Evolutionary conservation across 2,797 vertebrate species (phyloP).

Genomic region (Acanthurus tractus): DNA sequence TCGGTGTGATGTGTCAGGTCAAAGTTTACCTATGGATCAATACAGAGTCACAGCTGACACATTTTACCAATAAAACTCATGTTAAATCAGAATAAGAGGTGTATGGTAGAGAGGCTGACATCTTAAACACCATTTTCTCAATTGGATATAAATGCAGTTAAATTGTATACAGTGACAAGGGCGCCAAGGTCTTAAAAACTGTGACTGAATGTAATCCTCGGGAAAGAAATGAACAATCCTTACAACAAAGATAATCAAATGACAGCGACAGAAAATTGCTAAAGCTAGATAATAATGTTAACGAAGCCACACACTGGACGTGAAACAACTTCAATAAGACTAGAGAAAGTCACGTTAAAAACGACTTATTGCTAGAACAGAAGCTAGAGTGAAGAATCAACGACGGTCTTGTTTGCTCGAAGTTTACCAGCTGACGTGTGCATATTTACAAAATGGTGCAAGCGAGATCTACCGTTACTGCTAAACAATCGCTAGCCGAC

Average conservation of each 20-base stretch:
- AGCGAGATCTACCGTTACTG: not conserved
- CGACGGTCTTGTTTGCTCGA: constrained; percentile 28
- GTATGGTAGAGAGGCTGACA: not conserved
- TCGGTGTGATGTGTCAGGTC: constrained; percentile 43
- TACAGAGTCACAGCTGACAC: constrained; percentile 16
- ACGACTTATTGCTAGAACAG: constrained; percentile 14
- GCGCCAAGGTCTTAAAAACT: not conserved
- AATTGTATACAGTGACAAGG: not conserved
- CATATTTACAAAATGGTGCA: not conserved
- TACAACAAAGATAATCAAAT: not conserved
- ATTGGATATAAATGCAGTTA: not conserved
- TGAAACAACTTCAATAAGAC: constrained; percentile 36
- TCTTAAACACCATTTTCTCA: not conserved
- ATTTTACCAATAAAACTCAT: not conserved
- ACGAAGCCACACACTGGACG: constrained; percentile 6
- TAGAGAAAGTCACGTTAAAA: constrained; percentile 1
- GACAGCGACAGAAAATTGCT: not conserved
- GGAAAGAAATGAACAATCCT: not conserved
- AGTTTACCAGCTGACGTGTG: constrained; percentile 40
- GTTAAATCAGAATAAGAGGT: not conserved
- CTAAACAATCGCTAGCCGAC: not conserved
- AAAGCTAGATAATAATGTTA: not conserved
- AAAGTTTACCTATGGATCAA: constrained; percentile 65
- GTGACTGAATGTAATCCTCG: too few species aligned
- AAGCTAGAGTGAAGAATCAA: constrained; percentile 34